Conservation (phyloP, 2,888 invertebrate species). For the Parthenolecanium corni region DNA sequence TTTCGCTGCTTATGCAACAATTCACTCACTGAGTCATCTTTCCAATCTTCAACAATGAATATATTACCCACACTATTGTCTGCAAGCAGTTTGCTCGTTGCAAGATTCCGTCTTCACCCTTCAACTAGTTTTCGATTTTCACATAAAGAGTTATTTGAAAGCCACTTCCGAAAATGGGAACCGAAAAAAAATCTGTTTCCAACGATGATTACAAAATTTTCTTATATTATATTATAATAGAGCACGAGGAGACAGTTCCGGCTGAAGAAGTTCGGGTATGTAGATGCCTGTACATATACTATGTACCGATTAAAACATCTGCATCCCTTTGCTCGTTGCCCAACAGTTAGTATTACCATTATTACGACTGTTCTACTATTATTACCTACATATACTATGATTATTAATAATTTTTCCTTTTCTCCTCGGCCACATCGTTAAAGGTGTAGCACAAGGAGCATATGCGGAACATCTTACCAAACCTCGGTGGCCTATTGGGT, state of each 20-base stretch:
- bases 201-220: too few species aligned
- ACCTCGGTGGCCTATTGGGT: constrained; percentile 8
- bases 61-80: too few species aligned
- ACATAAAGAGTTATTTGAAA: neutral
- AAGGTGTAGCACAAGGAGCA: constrained; percentile 5
- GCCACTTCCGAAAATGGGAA: neutral
- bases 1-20: too few species aligned
- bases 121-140: neutral
- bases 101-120: too few species aligned
- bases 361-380: too few species aligned
- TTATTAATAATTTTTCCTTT: neutral
- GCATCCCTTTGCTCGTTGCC: constrained; percentile 1
- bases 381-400: too few species aligned
- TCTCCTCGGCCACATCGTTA: neutral
- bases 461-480: constrained; percentile 11
- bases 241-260: neutral
- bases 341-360: constrained; percentile 2
- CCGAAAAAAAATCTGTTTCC: neutral
- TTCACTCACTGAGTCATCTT: too few species aligned
- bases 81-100: too few species aligned
- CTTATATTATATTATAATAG: too few species aligned
- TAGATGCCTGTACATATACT: too few species aligned
- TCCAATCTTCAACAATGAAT: too few species aligned
- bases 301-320: constrained; percentile 4
- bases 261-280: too few species aligned